Conservation (phyloP, 1,140 invertebrate species). For the Archegozetes longisetosus region DNA sequence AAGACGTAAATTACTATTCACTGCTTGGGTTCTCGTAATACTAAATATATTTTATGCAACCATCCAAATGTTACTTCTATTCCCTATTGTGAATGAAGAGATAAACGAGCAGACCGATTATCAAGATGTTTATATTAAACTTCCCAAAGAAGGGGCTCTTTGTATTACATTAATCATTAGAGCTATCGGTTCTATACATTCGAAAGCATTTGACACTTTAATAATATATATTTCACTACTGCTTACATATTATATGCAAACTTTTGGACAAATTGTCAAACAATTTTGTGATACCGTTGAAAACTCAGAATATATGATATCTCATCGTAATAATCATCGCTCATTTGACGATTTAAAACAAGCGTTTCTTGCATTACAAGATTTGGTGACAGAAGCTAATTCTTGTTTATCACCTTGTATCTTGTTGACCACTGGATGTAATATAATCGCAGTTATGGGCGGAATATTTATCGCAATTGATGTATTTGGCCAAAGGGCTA, state of each 20-base stretch:
- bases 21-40: not conserved
- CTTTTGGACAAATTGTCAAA: not conserved
- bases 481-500: not conserved
- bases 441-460: not conserved
- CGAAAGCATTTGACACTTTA: not conserved
- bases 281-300: not conserved
- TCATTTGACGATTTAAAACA: not conserved
- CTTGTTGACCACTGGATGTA: not conserved
- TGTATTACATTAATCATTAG: not conserved
- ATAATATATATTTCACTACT: not conserved
- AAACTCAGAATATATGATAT: not conserved
- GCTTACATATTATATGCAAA: not conserved
- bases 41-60: not conserved
- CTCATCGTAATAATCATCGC: not conserved
- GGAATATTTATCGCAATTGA: not conserved
- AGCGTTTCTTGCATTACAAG: not conserved
- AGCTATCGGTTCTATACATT: not conserved
- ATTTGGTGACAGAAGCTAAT: not conserved
- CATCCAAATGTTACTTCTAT: not conserved
- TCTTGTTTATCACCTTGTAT: not conserved
- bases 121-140: not conserved
- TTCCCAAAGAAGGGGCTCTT: not conserved
- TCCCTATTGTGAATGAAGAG: not conserved
- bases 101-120: not conserved
- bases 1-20: not conserved